Evolutionary conservation across 1,140 invertebrate species (phyloP).

Genomic region (Tribolium castaneum): DNA sequence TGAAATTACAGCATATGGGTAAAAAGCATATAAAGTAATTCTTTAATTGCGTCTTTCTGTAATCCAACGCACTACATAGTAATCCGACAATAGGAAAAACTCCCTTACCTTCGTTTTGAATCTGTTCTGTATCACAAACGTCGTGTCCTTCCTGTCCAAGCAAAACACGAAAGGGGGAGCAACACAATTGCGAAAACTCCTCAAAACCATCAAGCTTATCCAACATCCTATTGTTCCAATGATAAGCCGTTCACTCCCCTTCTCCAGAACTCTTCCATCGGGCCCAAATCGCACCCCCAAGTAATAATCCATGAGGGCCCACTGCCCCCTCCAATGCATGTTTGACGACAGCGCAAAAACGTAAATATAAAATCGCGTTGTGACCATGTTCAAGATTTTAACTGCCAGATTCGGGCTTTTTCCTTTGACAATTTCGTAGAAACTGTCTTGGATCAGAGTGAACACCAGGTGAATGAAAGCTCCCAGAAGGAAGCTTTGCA

Average conservation of each 20-base stretch:
- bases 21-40: too few species aligned
- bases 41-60: too few species aligned
- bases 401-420: neutral
- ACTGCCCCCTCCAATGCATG: slow-evolving; percentile 73
- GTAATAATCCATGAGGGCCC: slow-evolving; percentile 66
- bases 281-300: slow-evolving; percentile 57
- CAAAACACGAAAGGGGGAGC: slow-evolving; percentile 70
- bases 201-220: slow-evolving; percentile 58
- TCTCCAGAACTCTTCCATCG: neutral
- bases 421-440: slow-evolving; percentile 28
- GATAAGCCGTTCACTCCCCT: neutral
- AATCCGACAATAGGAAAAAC: neutral
- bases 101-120: slow-evolving; percentile 61
- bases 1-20: too few species aligned
- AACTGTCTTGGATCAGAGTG: slow-evolving; percentile 61
- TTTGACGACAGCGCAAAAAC: slow-evolving; percentile 69
- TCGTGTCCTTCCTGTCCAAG: slow-evolving; percentile 68
- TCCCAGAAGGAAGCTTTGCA: slow-evolving; percentile 64
- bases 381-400: slow-evolving; percentile 44
- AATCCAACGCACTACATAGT: too few species aligned
- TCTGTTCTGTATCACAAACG: slow-evolving; percentile 72
- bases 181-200: slow-evolving; percentile 69
- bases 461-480: slow-evolving; percentile 64
- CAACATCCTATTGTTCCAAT: slow-evolving; percentile 46
- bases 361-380: slow-evolving; percentile 69